Evolutionary conservation across 2,888 invertebrate species (phyloP).

Genomic region (Anoncus sp.): DNA sequence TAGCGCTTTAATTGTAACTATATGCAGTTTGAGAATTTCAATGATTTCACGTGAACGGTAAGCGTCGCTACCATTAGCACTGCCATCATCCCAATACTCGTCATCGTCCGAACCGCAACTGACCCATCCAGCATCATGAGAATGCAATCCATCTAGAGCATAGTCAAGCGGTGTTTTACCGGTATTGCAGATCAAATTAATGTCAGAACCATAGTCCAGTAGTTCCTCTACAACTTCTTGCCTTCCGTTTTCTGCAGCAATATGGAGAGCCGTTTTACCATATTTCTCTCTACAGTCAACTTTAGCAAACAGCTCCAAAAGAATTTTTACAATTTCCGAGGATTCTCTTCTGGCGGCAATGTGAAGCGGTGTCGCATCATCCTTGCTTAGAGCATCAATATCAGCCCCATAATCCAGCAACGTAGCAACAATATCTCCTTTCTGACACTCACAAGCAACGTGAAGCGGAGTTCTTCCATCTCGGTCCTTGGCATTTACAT

Average conservation of each 20-base stretch:
- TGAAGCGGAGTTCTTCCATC: constrained; percentile 8
- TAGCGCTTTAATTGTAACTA: too few species aligned
- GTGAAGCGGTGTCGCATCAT: neutral
- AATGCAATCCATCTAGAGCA: too few species aligned
- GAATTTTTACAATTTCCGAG: neutral
- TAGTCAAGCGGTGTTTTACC: too few species aligned
- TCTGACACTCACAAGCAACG: neutral
- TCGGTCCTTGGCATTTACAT: neutral
- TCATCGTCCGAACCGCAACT: too few species aligned
- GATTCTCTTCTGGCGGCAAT: neutral
- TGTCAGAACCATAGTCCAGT: neutral
- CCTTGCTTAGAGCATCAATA: neutral
- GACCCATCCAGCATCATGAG: too few species aligned
- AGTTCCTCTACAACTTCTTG: neutral
- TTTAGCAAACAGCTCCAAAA: constrained; percentile 4
- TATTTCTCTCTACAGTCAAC: neutral
- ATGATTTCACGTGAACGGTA: too few species aligned
- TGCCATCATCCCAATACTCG: too few species aligned
- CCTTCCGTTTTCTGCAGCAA: neutral
- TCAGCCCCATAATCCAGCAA: constrained; percentile 13
- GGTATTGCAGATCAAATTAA: constrained; percentile 1
- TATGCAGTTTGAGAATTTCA: too few species aligned
- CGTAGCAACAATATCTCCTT: too few species aligned
- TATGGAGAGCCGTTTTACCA: constrained; percentile 24
- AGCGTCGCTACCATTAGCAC: too few species aligned